Conservation (phyloP, 2,888 invertebrate genomes). For the Cataglyphis livida region DNA sequence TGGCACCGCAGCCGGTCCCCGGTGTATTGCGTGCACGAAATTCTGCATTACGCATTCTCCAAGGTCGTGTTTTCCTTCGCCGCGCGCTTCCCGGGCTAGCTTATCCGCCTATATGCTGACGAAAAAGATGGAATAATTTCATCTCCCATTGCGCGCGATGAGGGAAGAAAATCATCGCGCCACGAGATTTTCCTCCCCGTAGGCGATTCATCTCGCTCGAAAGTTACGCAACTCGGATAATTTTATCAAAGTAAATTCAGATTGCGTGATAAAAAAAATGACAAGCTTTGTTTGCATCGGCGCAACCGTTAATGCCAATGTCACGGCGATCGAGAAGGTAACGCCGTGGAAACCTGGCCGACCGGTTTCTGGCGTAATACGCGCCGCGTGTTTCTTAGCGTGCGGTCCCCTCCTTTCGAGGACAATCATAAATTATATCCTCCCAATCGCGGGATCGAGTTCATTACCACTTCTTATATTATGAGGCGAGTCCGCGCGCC, state of each 20-base stretch:
- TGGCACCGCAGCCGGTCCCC: constrained; percentile 53
- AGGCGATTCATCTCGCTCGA: not conserved
- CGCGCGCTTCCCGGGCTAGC: constrained; percentile 46
- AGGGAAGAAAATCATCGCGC: constrained; percentile 52
- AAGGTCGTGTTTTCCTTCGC: constrained; percentile 66
- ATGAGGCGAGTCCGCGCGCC: constrained; percentile 35
- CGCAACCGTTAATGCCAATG: constrained; percentile 62
- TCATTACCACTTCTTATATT: constrained; percentile 65
- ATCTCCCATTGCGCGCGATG: constrained; percentile 44
- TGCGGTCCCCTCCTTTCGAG: constrained; percentile 58
- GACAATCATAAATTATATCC: constrained; percentile 71
- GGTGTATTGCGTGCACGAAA: constrained; percentile 74
- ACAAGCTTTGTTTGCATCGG: constrained; percentile 30
- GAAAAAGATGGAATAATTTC: constrained; percentile 62
- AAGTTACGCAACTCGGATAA: constrained; percentile 1
- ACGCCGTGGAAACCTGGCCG: constrained; percentile 57
- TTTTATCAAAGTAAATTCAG: constrained; percentile 39
- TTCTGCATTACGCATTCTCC: constrained; percentile 68
- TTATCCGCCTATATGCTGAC: not conserved
- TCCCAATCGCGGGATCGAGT: constrained; percentile 62
- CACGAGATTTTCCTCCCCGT: not conserved
- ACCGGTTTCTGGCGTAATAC: constrained; percentile 72
- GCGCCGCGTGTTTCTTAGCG: constrained; percentile 34
- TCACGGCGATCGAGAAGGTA: constrained; percentile 60
- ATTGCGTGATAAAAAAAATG: constrained; percentile 51